Evolutionary conservation across 2,888 invertebrate species (phyloP).

Genomic region (Rosalia funebris): DNA sequence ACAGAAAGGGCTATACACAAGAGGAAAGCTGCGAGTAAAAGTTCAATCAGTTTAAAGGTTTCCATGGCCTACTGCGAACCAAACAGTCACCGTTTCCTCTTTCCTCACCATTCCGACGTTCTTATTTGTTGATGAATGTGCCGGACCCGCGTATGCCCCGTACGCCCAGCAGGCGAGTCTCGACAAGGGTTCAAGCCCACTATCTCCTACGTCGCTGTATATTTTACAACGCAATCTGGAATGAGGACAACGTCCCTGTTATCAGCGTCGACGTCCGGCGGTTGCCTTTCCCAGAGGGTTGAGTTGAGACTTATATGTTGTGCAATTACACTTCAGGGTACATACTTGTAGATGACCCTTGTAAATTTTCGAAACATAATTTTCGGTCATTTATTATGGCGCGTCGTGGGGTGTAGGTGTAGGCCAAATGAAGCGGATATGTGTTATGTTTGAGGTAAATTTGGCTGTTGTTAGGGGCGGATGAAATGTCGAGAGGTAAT

Average conservation of each 20-base stretch:
- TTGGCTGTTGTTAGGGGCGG: too few species aligned
- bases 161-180: constrained; percentile 20
- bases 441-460: too few species aligned
- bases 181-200: constrained; percentile 30
- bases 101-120: not conserved
- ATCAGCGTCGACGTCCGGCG: constrained; percentile 26
- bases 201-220: constrained; percentile 32
- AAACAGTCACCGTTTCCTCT: constrained; percentile 16
- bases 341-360: constrained; percentile 13
- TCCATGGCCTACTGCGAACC: constrained; percentile 12
- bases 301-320: constrained; percentile 15
- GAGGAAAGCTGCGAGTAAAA: constrained; percentile 1
- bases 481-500: too few species aligned
- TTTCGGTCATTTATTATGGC: constrained; percentile 7
- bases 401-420: not conserved
- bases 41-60: constrained; percentile 22
- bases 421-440: too few species aligned
- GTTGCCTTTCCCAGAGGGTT: constrained; percentile 14
- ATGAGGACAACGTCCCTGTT: constrained; percentile 19
- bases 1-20: not conserved
- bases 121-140: constrained; percentile 34
- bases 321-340: constrained; percentile 20
- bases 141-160: constrained; percentile 14
- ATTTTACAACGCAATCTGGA: constrained; percentile 12
- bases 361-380: constrained; percentile 17